Conservation (phyloP, 2,888 invertebrate species). For the Mylabris sibirica region DNA sequence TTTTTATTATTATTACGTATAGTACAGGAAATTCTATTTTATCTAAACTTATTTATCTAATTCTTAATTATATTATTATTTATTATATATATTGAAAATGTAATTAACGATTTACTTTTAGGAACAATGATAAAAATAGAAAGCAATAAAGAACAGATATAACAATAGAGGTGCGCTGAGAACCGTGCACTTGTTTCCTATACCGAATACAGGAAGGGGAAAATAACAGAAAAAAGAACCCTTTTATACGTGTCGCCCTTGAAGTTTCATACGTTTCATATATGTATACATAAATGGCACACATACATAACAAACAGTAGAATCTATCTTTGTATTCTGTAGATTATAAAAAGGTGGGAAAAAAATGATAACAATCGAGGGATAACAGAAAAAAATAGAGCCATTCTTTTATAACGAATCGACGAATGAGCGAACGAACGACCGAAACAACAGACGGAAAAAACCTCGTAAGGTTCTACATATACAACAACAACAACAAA, state of each 20-base stretch:
- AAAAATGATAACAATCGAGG: neutral
- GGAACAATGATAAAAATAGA: neutral
- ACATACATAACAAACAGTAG: neutral
- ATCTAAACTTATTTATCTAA: neutral
- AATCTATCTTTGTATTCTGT: neutral
- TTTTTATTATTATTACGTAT: neutral
- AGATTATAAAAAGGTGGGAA: neutral
- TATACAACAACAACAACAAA: neutral
- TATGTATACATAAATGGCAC: neutral
- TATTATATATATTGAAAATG: neutral
- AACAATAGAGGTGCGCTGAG: constrained; percentile 14
- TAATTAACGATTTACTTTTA: neutral
- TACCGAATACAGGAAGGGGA: too few species aligned
- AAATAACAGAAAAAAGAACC: neutral
- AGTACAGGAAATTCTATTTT: neutral
- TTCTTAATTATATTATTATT: too few species aligned
- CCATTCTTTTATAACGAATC: neutral
- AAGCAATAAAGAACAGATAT: neutral
- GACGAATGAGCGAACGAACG: constrained; percentile 20
- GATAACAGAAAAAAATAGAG: neutral
- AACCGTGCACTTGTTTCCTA: constrained; percentile 28
- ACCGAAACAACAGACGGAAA: constrained; percentile 33
- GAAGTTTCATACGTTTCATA: neutral
- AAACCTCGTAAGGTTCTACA: constrained; percentile 20
- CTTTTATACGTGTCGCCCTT: constrained; percentile 1